phyloP scores from a whole-genome alignment of 1,140 invertebrate genomes.

The Drosophila ficusphila region DNA sequence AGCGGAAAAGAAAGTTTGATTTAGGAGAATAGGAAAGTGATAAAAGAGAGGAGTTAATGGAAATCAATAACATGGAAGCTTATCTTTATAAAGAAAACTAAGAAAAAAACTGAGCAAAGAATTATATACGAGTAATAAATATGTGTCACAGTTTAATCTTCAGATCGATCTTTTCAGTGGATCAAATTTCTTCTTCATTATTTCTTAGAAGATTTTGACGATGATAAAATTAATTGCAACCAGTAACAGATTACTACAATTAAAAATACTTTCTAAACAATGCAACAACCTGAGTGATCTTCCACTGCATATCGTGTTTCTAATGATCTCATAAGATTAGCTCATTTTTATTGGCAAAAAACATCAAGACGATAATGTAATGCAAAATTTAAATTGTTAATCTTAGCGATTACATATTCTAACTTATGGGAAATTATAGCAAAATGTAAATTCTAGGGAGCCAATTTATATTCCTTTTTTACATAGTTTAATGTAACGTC shows the following conservation, averaged over 20 bases:
- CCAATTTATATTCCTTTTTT: too few species aligned
- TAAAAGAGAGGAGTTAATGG: background rate
- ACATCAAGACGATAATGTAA: background rate
- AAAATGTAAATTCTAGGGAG: too few species aligned
- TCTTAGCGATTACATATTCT: too few species aligned
- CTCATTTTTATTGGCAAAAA: background rate
- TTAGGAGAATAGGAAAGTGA: conserved; percentile 22
- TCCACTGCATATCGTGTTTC: background rate
- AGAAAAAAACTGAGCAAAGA: too few species aligned
- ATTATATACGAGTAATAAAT: too few species aligned
- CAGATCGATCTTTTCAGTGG: background rate
- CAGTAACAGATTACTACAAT: background rate
- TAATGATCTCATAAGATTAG: conserved; percentile 28
- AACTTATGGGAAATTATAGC: too few species aligned
- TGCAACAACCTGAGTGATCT: background rate
- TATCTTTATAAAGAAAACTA: background rate
- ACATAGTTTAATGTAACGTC: too few species aligned
- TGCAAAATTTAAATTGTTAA: background rate
- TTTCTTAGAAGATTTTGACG: background rate
- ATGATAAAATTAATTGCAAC: background rate
- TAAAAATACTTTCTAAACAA: background rate
- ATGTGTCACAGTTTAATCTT: too few species aligned
- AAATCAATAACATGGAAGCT: background rate
- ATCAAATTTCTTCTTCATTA: background rate
- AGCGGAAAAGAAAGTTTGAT: conserved; percentile 45